Conservation (phyloP, 2,113 vertebrate species). For the Australoheros scitulus region DNA sequence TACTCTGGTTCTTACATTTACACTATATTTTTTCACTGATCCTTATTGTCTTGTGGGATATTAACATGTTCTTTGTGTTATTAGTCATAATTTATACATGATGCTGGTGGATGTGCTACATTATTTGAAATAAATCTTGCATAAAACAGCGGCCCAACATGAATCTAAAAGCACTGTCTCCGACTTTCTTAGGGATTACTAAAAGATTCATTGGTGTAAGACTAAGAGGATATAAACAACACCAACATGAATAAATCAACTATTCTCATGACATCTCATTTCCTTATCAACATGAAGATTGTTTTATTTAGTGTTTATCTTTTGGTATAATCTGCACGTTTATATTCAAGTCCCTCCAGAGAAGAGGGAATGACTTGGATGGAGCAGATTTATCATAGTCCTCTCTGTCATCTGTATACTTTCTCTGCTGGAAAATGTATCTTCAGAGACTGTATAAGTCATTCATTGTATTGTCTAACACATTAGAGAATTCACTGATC, state of each 20-base stretch:
- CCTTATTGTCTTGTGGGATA: not conserved
- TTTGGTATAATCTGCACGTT: conserved; percentile 12
- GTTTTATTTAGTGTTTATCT: not conserved
- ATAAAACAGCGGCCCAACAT: not conserved
- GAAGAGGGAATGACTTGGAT: not conserved
- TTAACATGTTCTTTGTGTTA: not conserved
- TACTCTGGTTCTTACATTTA: not conserved
- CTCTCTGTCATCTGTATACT: not conserved
- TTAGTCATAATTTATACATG: not conserved
- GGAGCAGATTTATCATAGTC: conserved; percentile 3
- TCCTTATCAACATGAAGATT: conserved; percentile 1
- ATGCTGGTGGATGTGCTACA: not conserved
- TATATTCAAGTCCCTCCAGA: conserved; percentile 6
- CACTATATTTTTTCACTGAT: not conserved
- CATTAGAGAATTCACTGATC: conserved; percentile 7
- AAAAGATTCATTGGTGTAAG: not conserved
- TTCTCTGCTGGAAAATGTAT: not conserved
- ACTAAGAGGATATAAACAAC: not conserved
- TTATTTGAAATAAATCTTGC: not conserved
- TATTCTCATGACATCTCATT: not conserved
- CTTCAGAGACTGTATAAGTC: not conserved
- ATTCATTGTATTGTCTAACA: conserved; percentile 8
- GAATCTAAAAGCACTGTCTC: not conserved
- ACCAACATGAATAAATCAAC: not conserved
- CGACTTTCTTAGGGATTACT: not conserved